Percentiles rank a stretch among this genome's conserved stretches.
Evolutionary conservation across 1,140 invertebrate genomes (phyloP).

Genomic region (Aradophagus sp.): DNA sequence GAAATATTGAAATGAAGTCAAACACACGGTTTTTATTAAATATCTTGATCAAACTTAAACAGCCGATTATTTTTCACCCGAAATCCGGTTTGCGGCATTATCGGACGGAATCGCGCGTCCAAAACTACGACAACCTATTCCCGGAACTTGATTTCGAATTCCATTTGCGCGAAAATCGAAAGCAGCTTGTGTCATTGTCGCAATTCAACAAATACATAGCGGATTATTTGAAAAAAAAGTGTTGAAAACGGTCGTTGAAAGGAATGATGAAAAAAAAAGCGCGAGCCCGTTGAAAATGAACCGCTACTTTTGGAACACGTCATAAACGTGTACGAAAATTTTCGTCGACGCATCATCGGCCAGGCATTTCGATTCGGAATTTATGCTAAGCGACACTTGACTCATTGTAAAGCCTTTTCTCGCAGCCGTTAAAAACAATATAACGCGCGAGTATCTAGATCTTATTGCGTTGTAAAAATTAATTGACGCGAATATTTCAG

Average conservation of each 20-base stretch:
- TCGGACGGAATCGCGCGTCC: slow-evolving; percentile 18
- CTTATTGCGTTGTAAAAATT: slow-evolving; percentile 56
- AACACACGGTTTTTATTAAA: slow-evolving; percentile 50
- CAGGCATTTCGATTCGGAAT: slow-evolving; percentile 26
- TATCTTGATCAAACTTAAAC: slow-evolving; percentile 53
- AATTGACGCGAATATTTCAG: slow-evolving; percentile 51
- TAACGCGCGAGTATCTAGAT: slow-evolving; percentile 46
- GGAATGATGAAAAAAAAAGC: too few species aligned
- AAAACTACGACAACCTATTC: slow-evolving; percentile 14
- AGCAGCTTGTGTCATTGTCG: slow-evolving; percentile 13
- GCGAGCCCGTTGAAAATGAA: too few species aligned
- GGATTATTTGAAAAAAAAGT: too few species aligned
- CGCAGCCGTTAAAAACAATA: slow-evolving; percentile 16
- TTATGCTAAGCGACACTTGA: slow-evolving; percentile 44
- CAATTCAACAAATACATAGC: too few species aligned
- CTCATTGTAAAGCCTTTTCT: slow-evolving; percentile 10
- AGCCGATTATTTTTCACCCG: slow-evolving; percentile 46
- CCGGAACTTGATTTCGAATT: slow-evolving; percentile 24
- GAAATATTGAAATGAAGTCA: slow-evolving; percentile 52
- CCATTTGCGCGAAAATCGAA: slow-evolving; percentile 18
- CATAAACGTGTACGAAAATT: slow-evolving; percentile 8
- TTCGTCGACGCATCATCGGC: slow-evolving; percentile 6
- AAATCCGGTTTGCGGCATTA: slow-evolving; percentile 47
- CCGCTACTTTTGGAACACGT: neutral
- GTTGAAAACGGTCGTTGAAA: too few species aligned